phyloP scores from a whole-genome alignment of 2,888 invertebrate species.

The Galerucella nymphaeae region DNA sequence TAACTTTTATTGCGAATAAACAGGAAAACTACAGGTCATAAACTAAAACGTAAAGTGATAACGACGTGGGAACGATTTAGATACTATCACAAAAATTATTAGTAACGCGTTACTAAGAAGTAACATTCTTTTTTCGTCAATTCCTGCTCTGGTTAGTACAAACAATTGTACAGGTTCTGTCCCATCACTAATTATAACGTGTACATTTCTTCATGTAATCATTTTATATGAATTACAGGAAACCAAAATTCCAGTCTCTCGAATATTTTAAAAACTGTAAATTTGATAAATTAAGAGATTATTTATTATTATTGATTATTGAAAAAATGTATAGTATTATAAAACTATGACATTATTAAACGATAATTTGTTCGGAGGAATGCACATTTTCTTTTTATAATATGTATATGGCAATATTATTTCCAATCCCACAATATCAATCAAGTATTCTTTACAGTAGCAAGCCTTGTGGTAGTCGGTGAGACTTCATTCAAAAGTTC shows the following conservation, averaged over 20 bases:
- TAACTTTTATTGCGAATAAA: too few species aligned
- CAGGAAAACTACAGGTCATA: too few species aligned
- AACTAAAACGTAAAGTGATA: too few species aligned
- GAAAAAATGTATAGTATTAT: neutral
- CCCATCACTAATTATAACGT: neutral
- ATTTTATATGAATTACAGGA: neutral
- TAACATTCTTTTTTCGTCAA: too few species aligned
- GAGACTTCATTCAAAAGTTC: neutral
- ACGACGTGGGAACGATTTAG: too few species aligned
- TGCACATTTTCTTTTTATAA: neutral
- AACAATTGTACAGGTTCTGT: too few species aligned
- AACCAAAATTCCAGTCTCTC: neutral
- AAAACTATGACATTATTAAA: neutral
- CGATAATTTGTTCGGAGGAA: neutral
- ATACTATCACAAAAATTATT: too few species aligned
- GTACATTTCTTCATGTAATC: neutral
- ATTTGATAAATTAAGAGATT: too few species aligned
- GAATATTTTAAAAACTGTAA: too few species aligned
- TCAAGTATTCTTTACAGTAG: neutral
- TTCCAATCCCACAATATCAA: neutral
- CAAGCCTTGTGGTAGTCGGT: neutral
- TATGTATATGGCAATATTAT: neutral
- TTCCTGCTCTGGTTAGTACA: too few species aligned
- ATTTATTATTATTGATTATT: too few species aligned
- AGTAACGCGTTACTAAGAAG: too few species aligned